Base-by-base conservation (phyloP, 1,140 invertebrate genomes). In the Drosophila serrata region DNA sequence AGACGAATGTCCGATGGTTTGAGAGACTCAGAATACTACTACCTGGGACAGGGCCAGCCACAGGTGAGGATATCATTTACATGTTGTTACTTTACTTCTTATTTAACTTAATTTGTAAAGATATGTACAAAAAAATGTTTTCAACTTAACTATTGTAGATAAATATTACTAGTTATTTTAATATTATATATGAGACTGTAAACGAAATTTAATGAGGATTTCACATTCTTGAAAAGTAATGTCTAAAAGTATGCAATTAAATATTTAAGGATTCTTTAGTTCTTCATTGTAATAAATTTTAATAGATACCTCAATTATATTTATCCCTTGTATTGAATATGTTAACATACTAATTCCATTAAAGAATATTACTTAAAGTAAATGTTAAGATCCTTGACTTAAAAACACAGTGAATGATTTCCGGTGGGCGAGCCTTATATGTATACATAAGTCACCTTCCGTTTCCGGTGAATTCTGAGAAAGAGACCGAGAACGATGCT, bases 41-140 rank as follows among this genome's bases (percentile, higher is more conserved):
- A 33, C n/a, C 56, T 72, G 46, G 63, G 33, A 37, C 35, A 60
- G 42, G 67, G 37, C 56, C 40, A 60, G 61, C 75, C 62, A 59
- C 75, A 82, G 59, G 62, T 73, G 75, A 48, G 37, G 6, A 63
- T 53, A 76, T 76, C 84, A 87, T 88, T 79, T 40, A 73, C 63
- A n/a, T 1, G 8, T 0, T 1, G 1, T 1, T 1, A 29, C 1
- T 12, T 13, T 12, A 33, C 11, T 15, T 17, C 17, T 7, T 0
- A 42, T 12, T 6, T 19, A 12, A 2, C 15, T 12, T 13, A 22
- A 11, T 3, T 55, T 15, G 13, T 6, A 0, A 35, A 13, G 12
- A 35, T n/a, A n/a, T n/a, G n/a, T n/a, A n/a, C n/a, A n/a, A 3
- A 24, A 4, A 24, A 24, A 4, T 2, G 24, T 24, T 24, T 24